Conservation (phyloP, 1,140 invertebrate genomes). For the Notospermus geniculatus region DNA sequence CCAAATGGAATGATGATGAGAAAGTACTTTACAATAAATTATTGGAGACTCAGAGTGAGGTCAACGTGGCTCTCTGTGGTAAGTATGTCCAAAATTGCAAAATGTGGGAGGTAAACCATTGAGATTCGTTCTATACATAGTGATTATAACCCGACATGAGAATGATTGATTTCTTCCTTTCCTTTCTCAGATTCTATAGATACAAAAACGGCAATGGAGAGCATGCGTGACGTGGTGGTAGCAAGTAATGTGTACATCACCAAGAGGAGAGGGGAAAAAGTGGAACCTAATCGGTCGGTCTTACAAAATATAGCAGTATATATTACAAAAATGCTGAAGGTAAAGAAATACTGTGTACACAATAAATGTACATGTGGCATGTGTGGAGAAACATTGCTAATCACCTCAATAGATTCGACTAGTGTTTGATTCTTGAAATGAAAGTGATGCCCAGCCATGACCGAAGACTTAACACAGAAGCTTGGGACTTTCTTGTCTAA, state of each 20-base stretch:
- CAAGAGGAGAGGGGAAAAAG: conserved; percentile 23
- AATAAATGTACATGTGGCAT: too few relatives aligned
- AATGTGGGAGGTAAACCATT: too few relatives aligned
- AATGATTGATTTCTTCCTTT: too few relatives aligned
- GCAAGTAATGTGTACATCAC: conserved; percentile 80
- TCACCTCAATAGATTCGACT: too few relatives aligned
- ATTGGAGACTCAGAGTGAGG: conserved; percentile 64
- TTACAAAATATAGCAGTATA: conserved; percentile 65
- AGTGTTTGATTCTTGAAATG: too few relatives aligned
- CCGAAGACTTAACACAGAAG: too few relatives aligned
- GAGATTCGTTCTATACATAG: too few relatives aligned
- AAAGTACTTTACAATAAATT: conserved; percentile 53
- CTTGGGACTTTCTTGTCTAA: too few relatives aligned
- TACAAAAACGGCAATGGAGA: conserved; percentile 80
- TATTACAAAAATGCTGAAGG: conserved; percentile 79
- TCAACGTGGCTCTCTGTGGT: conserved; percentile 84
- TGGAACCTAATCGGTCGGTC: conserved; percentile 54
- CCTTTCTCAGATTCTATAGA: conserved; percentile 84
- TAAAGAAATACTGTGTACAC: too few relatives aligned
- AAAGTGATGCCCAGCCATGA: too few relatives aligned
- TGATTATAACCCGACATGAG: too few relatives aligned
- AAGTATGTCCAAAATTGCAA: conserved; percentile 29
- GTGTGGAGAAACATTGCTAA: too few relatives aligned
- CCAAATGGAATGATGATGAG: conserved; percentile 57
- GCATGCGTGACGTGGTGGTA: conserved; percentile 77